These are phyloP conservation scores for Umimayanthus kanabou DNA, from an alignment of 92 coral and sea anemone species.

Conservation along the genomic window DNA sequence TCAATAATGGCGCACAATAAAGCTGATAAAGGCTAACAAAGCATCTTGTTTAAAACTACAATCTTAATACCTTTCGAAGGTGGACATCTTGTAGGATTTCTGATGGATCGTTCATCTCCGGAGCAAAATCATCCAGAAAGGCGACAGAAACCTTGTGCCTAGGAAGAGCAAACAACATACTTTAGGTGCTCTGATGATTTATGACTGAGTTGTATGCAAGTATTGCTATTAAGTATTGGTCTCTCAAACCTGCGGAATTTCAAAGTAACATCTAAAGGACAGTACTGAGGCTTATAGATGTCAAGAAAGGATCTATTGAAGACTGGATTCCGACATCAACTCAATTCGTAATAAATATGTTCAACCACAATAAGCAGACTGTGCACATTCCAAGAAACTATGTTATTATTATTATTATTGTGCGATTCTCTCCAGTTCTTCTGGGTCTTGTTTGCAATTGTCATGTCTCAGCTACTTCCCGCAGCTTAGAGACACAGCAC, in stretches of 20 bases:
- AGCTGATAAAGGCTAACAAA: neutral
- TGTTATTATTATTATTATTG: too few species aligned
- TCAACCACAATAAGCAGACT: too few species aligned
- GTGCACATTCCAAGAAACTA: too few species aligned
- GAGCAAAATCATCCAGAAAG: slow-evolving; percentile 51
- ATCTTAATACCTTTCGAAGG: slow-evolving; percentile 36
- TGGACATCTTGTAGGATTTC: slow-evolving; percentile 58
- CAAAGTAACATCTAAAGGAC: neutral
- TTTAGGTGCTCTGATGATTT: neutral
- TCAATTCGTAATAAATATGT: neutral
- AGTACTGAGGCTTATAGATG: neutral
- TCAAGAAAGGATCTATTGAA: neutral
- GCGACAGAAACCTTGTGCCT: slow-evolving; percentile 40
- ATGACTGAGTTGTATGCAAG: neutral
- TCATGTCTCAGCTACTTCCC: too few species aligned
- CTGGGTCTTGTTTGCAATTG: too few species aligned
- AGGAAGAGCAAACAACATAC: neutral
- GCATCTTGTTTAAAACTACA: too few species aligned
- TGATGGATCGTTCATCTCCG: slow-evolving; percentile 62
- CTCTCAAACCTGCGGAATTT: neutral
- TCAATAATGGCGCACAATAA: too few species aligned
- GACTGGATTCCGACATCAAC: neutral
- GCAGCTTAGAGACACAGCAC: too few species aligned
- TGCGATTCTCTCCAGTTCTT: too few species aligned
- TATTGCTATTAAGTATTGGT: neutral